Base-by-base conservation (phyloP, 2,888 invertebrate genomes). In the Ptilodon capucinus region DNA sequence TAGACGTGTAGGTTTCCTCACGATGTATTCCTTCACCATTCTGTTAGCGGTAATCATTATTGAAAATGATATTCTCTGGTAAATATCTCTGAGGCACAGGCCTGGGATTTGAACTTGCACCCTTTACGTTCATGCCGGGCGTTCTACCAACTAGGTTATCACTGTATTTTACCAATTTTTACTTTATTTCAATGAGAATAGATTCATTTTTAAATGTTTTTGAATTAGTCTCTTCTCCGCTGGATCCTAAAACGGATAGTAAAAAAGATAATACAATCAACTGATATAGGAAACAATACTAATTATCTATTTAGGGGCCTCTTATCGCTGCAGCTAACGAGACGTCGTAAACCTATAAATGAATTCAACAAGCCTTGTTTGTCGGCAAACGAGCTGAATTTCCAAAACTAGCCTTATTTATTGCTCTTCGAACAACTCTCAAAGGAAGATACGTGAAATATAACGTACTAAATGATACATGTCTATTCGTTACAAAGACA, bases 291-390 rank as follows among this genome's bases (percentile, higher is more conserved):
- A 71, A 80, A 89, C 88, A 89, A 88, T 86, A 81, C 82, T 88
- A 89, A 90, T 91, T 83, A 86, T 81, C 82, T 84, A 86, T 81
- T 90, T 87, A 84, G 73, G 76, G 68, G 65, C 67, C 71, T 76
- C 81, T 86, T 86, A 87, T 86, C 84, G 67, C 68, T 65, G 58
- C 64, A 64, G 71, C 82, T 89, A 90, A 91, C 88, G 84, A 90
- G 89, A 69, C 67, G 57, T 74, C 69, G 74, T 91, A 88, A 87
- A 90, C 70, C 71, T 62, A 89, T 90, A 88, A 89, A 89, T 69
- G 71, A 71, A 79, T 80, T 69, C 64, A 64, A 79, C 72, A 71
- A 67, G 61, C 53, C 79, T 84, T 71, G 79, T 80, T 81, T 82
- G 83, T 81, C 79, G 81, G 81, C 76, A 73, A 76, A 74, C 67